Conservation (phyloP, 2,888 invertebrate species). For the Nineta flava region DNA sequence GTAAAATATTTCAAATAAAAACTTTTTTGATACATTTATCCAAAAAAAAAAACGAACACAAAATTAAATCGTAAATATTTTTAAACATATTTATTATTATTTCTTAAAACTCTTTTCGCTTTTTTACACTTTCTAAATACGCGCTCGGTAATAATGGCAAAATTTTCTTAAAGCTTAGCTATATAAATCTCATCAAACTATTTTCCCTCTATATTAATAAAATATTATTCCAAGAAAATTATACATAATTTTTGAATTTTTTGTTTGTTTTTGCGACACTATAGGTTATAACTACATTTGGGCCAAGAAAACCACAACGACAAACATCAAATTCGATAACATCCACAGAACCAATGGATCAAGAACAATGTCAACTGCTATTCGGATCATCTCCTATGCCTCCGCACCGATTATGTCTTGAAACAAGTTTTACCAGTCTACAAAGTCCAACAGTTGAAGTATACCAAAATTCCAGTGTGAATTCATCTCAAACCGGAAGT, state of each 20-base stretch:
- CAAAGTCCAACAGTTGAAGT: constrained; percentile 29
- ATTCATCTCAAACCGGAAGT: constrained; percentile 25
- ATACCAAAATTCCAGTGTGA: constrained; percentile 16
- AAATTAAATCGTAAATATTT: too few relatives aligned
- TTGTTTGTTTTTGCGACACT: too few relatives aligned
- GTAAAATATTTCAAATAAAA: too few relatives aligned
- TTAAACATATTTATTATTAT: neutral
- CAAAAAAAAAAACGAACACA: too few relatives aligned
- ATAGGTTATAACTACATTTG: constrained; percentile 64
- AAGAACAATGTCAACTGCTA: constrained; percentile 15
- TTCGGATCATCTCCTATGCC: constrained; percentile 22
- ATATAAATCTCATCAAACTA: too few relatives aligned
- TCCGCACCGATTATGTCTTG: constrained; percentile 45
- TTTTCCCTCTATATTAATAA: too few relatives aligned
- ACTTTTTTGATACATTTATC: too few relatives aligned
- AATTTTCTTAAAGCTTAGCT: neutral
- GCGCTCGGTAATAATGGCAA: neutral
- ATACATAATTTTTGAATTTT: too few relatives aligned
- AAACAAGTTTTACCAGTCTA: constrained; percentile 60
- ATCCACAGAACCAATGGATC: constrained; percentile 24
- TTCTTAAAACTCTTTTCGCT: neutral
- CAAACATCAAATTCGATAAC: constrained; percentile 28
- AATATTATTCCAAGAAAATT: too few relatives aligned
- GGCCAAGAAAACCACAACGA: constrained; percentile 64
- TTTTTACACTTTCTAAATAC: neutral